Evolutionary conservation across 1,140 invertebrate genomes (phyloP).

Genomic region (Drosophila ercepeae): DNA sequence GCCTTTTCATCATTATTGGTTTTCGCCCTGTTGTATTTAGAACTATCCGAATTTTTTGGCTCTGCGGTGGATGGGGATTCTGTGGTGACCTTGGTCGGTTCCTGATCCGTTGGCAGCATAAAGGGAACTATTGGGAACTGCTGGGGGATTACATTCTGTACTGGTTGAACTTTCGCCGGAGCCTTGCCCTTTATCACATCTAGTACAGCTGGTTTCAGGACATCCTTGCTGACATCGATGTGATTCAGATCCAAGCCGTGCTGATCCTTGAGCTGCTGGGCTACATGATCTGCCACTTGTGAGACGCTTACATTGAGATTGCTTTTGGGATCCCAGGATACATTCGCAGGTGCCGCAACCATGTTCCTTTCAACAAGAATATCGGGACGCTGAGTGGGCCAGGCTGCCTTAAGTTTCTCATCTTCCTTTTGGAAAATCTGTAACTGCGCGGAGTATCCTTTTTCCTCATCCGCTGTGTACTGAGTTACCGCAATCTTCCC

Average conservation of each 20-base stretch:
- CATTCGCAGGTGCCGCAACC: conserved; percentile 16
- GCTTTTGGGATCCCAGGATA: conserved; percentile 62
- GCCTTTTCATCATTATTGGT: conserved; percentile 71
- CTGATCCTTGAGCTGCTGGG: conserved; percentile 57
- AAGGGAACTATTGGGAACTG: conserved; percentile 72
- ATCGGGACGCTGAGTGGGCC: conserved; percentile 63
- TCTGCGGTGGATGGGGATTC: conserved; percentile 2
- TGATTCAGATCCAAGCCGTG: conserved; percentile 66
- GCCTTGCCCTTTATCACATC: conserved; percentile 68
- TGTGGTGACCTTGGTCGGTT: conserved; percentile 22
- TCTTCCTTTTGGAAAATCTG: conserved; percentile 59
- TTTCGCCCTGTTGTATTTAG: conserved; percentile 60
- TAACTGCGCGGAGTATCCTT: conserved; percentile 84
- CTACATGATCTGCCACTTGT: conserved; percentile 43
- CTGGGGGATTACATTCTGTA: conserved; percentile 66
- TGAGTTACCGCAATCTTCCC: conserved; percentile 85
- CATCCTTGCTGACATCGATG: conserved; percentile 53
- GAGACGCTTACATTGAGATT: conserved; percentile 72
- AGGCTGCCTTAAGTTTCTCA: conserved; percentile 26
- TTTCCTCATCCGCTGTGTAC: conserved; percentile 86
- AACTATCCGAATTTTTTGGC: neutral
- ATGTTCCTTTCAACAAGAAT: conserved; percentile 32
- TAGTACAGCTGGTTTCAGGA: conserved; percentile 56
- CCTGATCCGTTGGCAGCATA: conserved; percentile 45
- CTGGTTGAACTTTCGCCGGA: conserved; percentile 36